Percentiles rank a stretch among this genome's conserved stretches.
phyloP scores from a whole-genome alignment of 2,888 invertebrate genomes.

The Peribatodes rhomboidaria region DNA sequence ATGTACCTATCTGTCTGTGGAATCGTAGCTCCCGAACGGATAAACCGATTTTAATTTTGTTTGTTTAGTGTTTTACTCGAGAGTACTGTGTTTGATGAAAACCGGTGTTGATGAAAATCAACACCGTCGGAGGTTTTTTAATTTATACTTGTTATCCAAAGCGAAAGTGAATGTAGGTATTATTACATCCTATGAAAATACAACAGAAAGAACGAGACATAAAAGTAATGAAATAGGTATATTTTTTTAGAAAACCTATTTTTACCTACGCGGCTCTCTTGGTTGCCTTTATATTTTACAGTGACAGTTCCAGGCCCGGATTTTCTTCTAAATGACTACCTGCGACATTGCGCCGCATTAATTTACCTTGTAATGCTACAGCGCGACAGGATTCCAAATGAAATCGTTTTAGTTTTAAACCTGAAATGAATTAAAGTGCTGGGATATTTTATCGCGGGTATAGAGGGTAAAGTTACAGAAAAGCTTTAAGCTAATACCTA shows the following conservation, averaged over 20 bases:
- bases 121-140: too few species aligned
- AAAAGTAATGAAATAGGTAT: too few species aligned
- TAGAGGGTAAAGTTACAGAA: conserved; percentile 4
- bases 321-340: conserved; percentile 28
- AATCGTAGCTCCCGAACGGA: too few species aligned
- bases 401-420: conserved; percentile 15
- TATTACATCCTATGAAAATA: too few species aligned
- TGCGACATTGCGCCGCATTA: conserved; percentile 9
- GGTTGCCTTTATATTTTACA: conserved; percentile 24
- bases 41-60: too few species aligned
- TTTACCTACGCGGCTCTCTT: background rate
- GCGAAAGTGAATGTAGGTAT: too few species aligned
- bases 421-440: background rate
- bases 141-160: too few species aligned
- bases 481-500: background rate
- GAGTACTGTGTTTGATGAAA: too few species aligned
- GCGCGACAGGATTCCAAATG: background rate
- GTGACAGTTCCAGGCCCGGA: conserved; percentile 23
- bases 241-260: conserved; percentile 1
- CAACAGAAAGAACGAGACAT: too few species aligned
- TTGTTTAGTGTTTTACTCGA: too few species aligned
- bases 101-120: too few species aligned
- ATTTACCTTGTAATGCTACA: conserved; percentile 10
- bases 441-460: background rate
- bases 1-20: too few species aligned